Base-by-base conservation (phyloP, 2,888 invertebrate genomes). In the Psylliodes chrysocephalus region DNA sequence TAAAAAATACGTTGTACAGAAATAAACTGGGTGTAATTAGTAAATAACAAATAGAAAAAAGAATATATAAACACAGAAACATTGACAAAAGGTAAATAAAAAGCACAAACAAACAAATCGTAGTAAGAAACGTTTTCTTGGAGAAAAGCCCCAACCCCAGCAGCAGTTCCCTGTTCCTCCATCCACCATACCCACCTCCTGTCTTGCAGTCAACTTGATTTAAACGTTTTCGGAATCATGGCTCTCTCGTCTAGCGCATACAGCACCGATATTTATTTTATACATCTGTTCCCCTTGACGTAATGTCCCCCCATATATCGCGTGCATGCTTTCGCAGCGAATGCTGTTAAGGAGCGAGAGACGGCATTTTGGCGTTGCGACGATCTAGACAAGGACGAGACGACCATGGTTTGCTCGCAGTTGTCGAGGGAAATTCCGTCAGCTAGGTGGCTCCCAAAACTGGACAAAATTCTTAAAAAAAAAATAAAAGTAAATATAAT, bases 291-390 rank as follows among this genome's bases (percentile, higher is more conserved):
- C 84, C 83, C 84, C 86, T 84, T 86, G 87, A 87, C 87, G 86
- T 87, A 87, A 87, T 86, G 87, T 86, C 86, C 85, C 84, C 85
- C 86, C 85, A 86, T 87, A 87, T 87, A 87, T 87, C 86, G 86
- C 80, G 81, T 81, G 82, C 84, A 84, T 84, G 86, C 86, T 86
- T 85, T 86, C 85, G 85, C 85, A 86, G 84, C 84, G 85, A 85
- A 85, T 85, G 85, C 84, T 85, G 74, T 72, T 72, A 74, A 77
- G 74, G 78, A 78, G 71, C 68, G 77, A 73, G 76, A 73, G 67
- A 75, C 69, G 66, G 72, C 67, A 55, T 53, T 67, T 62, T 40
- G 71, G 67, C 74, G 76, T 62, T 73, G 72, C 70, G 72, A 67
- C 71, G 71, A 42, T 64, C 52, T 56, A 71, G 71, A 74, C 67